phyloP scores from a whole-genome alignment of 2,113 vertebrate species.

The Anguilla rostrata region DNA sequence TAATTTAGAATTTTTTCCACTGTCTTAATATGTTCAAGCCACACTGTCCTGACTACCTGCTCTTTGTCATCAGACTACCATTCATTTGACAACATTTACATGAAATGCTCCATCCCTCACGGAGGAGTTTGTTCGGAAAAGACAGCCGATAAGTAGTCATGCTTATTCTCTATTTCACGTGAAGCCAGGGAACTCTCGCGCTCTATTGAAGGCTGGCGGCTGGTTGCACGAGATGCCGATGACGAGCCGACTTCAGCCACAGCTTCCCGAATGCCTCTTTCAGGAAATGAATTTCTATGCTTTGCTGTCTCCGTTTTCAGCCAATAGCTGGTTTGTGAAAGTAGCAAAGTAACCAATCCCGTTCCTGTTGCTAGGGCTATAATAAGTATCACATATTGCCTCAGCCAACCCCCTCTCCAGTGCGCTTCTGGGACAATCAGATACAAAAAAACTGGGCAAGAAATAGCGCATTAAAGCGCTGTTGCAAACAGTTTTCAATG shows the following conservation, averaged over 20 bases:
- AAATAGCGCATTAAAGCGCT: neutral
- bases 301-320: slow-evolving; percentile 52
- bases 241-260: slow-evolving; percentile 58
- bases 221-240: slow-evolving; percentile 48
- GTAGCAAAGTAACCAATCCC: slow-evolving; percentile 60
- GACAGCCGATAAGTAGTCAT: slow-evolving; percentile 13
- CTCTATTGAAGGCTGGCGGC: slow-evolving; percentile 22
- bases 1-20: neutral
- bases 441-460: neutral
- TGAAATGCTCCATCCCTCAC: slow-evolving; percentile 2
- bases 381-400: slow-evolving; percentile 60
- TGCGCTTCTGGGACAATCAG: slow-evolving; percentile 64
- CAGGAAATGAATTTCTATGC: slow-evolving; percentile 67
- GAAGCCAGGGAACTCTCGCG: neutral
- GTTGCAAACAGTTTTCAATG: neutral
- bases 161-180: slow-evolving; percentile 34
- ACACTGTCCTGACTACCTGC: neutral
- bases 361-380: slow-evolving; percentile 72
- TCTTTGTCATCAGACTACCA: neutral
- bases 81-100: neutral
- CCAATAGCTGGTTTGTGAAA: slow-evolving; percentile 61
- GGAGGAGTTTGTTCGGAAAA: neutral
- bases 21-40: neutral
- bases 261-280: slow-evolving; percentile 66
- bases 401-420: slow-evolving; percentile 49